Evolutionary conservation across 2,797 vertebrate species (phyloP).

Genomic region (Psittacula echo): DNA sequence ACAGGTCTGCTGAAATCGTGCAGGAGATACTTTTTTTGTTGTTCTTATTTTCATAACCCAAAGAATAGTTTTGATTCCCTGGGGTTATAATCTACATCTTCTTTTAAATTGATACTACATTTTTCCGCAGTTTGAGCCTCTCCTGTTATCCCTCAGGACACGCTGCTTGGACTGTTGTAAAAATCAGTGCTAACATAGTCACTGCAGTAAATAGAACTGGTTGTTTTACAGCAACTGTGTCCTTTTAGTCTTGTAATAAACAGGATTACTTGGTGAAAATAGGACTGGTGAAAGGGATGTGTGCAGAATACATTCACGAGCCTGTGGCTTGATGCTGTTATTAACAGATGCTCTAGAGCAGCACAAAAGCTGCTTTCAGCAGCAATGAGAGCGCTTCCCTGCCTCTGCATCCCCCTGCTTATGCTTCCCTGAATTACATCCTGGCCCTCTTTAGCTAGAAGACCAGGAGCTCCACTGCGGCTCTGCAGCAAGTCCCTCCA

Average conservation of each 20-base stretch:
- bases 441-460: neutral
- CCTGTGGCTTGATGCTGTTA: neutral
- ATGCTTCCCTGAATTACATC: neutral
- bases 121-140: neutral
- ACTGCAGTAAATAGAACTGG: neutral
- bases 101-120: neutral
- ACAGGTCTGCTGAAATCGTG: neutral
- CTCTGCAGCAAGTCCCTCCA: neutral
- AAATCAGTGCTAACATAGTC: neutral
- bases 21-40: neutral
- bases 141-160: neutral
- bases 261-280: neutral
- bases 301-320: neutral
- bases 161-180: neutral
- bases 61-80: neutral
- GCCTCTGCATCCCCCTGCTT: neutral
- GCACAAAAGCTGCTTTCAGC: slow-evolving; percentile 24
- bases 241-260: neutral
- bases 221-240: neutral
- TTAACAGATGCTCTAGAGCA: neutral
- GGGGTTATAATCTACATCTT: neutral
- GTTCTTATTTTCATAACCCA: neutral
- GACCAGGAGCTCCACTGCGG: neutral
- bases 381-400: neutral
- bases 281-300: neutral